Percentiles rank a stretch among this genome's conserved stretches.
phyloP scores from a whole-genome alignment of 1,140 invertebrate genomes.

The Nymphalis io region DNA sequence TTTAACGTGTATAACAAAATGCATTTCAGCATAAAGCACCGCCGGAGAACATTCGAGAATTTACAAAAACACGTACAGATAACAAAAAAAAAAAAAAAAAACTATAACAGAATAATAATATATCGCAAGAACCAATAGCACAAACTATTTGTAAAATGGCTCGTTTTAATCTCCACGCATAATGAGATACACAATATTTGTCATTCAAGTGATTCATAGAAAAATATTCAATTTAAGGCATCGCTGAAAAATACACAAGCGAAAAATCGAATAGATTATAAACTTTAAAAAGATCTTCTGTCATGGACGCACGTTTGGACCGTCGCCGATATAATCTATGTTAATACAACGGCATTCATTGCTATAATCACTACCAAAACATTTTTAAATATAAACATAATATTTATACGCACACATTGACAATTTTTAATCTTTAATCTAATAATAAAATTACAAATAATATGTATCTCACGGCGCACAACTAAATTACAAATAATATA shows the following conservation, averaged over 20 bases:
- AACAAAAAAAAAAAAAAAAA: conserved; percentile 24
- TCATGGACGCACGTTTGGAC: neutral
- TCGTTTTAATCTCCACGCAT: conserved; percentile 4
- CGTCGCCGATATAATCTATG: neutral
- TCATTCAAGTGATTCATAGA: neutral
- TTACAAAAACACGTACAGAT: conserved; percentile 20
- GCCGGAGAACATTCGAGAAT: conserved; percentile 21
- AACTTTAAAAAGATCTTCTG: neutral
- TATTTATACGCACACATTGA: neutral
- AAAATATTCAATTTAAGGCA: no score
- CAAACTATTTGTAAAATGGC: conserved; percentile 20
- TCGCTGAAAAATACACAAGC: no score
- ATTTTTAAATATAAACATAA: neutral
- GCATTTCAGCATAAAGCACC: conserved; percentile 34
- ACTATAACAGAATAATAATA: conserved; percentile 42
- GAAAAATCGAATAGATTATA: no score
- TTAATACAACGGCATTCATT: no score
- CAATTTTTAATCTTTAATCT: neutral
- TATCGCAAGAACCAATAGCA: conserved; percentile 48
- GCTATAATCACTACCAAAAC: neutral
- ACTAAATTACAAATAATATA: conserved; percentile 46
- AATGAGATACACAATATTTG: conserved; percentile 10
- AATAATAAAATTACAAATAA: conserved; percentile 10
- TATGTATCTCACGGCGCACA: conserved; percentile 23
- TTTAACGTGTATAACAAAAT: conserved; percentile 19